A percentile compares a stretch with the other conserved stretches of the same genome.
phyloP scores from a whole-genome alignment of 2,888 invertebrate genomes.

The Loripinus fragilis region DNA sequence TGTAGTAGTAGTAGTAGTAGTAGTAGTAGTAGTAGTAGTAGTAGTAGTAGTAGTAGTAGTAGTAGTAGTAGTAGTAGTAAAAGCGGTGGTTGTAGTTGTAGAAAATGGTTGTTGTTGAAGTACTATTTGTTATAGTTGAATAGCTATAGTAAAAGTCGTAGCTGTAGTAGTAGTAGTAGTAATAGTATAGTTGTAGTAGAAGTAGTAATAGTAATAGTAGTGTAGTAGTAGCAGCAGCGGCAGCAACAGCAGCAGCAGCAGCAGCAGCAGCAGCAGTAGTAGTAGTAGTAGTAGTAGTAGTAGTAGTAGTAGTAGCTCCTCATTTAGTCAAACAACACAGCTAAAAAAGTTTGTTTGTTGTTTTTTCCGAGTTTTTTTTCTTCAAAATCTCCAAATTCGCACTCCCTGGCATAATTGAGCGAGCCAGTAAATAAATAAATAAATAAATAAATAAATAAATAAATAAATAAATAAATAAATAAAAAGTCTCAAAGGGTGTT shows the following conservation, averaged over 20 bases:
- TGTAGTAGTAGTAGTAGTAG: conserved; percentile 23
- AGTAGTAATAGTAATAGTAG: conserved; percentile 19
- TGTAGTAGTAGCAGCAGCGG: conserved; percentile 2
- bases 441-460: too few relatives aligned
- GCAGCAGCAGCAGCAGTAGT: conserved; percentile 22
- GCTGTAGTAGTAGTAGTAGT: conserved; percentile 15
- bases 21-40: conserved; percentile 27
- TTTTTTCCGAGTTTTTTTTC: neutral
- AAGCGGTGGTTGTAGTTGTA: conserved; percentile 10
- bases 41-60: conserved; percentile 36
- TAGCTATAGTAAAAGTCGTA: conserved; percentile 10
- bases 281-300: conserved; percentile 27
- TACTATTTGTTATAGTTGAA: too few relatives aligned
- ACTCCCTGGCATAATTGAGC: too few relatives aligned
- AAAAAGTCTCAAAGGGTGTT: too few relatives aligned
- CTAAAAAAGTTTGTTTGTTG: neutral
- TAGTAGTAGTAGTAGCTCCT: neutral
- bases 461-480: too few relatives aligned
- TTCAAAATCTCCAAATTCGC: too few relatives aligned
- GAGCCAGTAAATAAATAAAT: too few relatives aligned
- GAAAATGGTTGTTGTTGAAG: too few relatives aligned
- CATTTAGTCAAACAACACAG: neutral
- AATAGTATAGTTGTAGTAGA: too few relatives aligned
- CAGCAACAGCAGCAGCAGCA: conserved; percentile 6
- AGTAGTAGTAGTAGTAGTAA: conserved; percentile 20